phyloP scores from a whole-genome alignment of 2,113 vertebrate species.

The Sorex araneus region DNA sequence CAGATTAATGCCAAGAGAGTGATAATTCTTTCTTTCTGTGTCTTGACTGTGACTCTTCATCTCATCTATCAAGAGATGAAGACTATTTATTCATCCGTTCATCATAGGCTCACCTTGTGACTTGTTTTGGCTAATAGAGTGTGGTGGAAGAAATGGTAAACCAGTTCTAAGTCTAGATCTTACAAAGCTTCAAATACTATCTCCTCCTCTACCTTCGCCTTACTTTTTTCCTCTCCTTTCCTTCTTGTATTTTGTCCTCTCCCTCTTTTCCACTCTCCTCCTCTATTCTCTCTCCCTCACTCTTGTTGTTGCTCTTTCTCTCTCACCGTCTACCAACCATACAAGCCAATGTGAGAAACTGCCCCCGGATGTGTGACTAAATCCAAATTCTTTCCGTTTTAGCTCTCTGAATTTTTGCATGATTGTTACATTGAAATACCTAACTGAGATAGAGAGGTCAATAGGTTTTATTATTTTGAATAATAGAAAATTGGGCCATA shows the following conservation, averaged over 20 bases:
- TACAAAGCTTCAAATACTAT: neutral
- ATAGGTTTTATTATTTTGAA: neutral
- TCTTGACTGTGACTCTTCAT: neutral
- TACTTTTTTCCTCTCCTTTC: too few species aligned
- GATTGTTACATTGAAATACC: neutral
- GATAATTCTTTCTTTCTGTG: neutral
- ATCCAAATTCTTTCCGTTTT: neutral
- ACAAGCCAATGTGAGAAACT: neutral
- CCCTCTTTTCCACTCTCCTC: too few species aligned
- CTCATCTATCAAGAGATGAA: neutral
- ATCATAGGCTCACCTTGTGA: neutral
- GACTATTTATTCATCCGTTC: neutral
- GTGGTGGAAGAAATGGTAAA: neutral
- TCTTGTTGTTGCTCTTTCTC: too few species aligned
- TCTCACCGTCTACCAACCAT: too few species aligned
- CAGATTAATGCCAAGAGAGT: constrained; percentile 1
- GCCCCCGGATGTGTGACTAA: neutral
- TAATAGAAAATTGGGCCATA: neutral
- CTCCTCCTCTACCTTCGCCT: too few species aligned
- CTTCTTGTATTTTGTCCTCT: too few species aligned
- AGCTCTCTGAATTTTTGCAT: neutral
- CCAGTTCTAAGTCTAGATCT: neutral
- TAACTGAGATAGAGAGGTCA: neutral
- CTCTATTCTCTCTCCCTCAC: too few species aligned
- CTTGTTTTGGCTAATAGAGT: neutral